Conservation (phyloP, 2,797 vertebrate genomes). For the Eulemur rubriventer region DNA sequence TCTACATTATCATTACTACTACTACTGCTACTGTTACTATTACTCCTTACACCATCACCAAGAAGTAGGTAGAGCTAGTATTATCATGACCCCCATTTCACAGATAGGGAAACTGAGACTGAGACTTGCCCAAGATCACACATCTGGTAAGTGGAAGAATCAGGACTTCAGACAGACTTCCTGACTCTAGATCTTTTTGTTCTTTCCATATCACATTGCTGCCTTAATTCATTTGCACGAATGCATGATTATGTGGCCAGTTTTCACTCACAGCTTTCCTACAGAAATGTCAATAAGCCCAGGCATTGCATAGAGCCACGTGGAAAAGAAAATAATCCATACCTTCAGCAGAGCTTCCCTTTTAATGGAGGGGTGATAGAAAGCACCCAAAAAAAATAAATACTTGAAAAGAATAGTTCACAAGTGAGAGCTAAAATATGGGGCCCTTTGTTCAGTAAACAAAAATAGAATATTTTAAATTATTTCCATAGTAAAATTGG, state of each 20-base stretch:
- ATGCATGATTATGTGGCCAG: neutral
- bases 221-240: conserved; percentile 29
- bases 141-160: conserved; percentile 38
- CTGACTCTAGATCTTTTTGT: neutral
- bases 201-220: neutral
- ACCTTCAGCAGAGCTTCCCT: neutral
- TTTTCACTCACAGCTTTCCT: conserved; percentile 28
- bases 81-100: neutral
- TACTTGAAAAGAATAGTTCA: neutral
- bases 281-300: neutral
- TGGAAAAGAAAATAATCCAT: neutral
- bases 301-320: neutral
- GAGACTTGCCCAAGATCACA: conserved; percentile 38
- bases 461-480: neutral
- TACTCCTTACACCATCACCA: neutral
- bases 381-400: neutral
- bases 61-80: neutral
- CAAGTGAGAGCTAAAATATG: conserved; percentile 17
- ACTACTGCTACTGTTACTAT: neutral
- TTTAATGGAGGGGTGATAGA: neutral
- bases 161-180: neutral
- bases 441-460: neutral
- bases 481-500: neutral
- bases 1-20: neutral
- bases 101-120: conserved; percentile 20